Base-by-base conservation (phyloP, 2,113 vertebrate species). In the Oenanthe melanoleuca region DNA sequence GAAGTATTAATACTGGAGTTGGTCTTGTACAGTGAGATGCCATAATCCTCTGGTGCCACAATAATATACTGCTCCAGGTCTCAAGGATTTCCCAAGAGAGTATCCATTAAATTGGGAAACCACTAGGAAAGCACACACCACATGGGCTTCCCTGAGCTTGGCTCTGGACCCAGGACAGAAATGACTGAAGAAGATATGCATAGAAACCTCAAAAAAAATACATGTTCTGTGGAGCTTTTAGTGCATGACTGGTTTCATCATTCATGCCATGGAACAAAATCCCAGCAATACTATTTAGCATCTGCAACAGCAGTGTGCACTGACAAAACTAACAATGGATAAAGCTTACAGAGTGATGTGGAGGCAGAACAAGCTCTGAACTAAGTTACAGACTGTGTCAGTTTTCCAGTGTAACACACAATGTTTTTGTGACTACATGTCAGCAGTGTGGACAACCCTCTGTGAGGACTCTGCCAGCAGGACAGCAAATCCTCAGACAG, bases 351-450 rank as follows among this genome's bases (percentile, higher is more conserved):
- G 45, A 70, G 18, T 15, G 64, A 78, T 5, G 44, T 1, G 16
- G n/a, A 69, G 33, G 67, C 50, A 86, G 42, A 80, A 6, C 38
- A 53, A 63, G 42, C 13, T 57, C 42, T 74, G 60, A 75, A 16
- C 29, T 29, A n/a, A 29, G 34, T 29, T 42, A 50, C 71, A 42
- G 25, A 13, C n/a, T 50, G 3, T 4, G 0, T 2, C 42, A 87
- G 14, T 40, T 74, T 29, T 64, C 47, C 19, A 67, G 3, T 1
- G 7, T 0, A 2, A 28, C 40, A 82, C 34, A 49, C 17, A 53
- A 34, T 33, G 31, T 23, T 71, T 44, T 50, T 11, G 29, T 28
- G 18, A 16, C 17, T 60, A 56, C 0, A 0, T 0, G 4, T 33
- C 24, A 75, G 11, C 44, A 38, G 38, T 3, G 3, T 1, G 0